Percentiles rank a stretch among this genome's conserved stretches.
Evolutionary conservation across 2,797 vertebrate genomes (phyloP).

Genomic region (Leuciscus waleckii): DNA sequence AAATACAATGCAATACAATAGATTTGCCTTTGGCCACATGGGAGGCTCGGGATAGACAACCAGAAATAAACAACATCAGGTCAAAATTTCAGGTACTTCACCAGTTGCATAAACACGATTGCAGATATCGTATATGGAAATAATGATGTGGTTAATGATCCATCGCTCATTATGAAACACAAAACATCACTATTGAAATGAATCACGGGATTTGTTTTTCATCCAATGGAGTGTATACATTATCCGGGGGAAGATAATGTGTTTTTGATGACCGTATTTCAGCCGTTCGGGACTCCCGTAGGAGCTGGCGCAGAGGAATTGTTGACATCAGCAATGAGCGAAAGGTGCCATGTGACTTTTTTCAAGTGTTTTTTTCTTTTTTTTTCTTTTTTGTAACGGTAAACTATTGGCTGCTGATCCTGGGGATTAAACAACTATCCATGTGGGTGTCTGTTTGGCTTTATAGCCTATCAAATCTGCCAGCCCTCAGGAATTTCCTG

Average conservation of each 20-base stretch:
- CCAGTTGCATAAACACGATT: slow-evolving; percentile 16
- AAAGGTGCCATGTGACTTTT: not conserved
- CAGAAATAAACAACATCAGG: slow-evolving; percentile 4
- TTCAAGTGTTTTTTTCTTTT: not conserved
- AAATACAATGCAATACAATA: slow-evolving; percentile 15
- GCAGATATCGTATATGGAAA: slow-evolving; percentile 3
- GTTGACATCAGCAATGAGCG: slow-evolving; percentile 44
- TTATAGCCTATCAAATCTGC: slow-evolving; percentile 58
- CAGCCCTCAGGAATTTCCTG: slow-evolving; percentile 59
- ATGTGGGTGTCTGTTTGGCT: slow-evolving; percentile 55
- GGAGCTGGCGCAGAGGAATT: slow-evolving; percentile 33
- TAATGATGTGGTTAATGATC: slow-evolving; percentile 46
- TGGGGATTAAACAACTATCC: slow-evolving; percentile 51
- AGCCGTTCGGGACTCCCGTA: not conserved
- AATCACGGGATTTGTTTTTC: slow-evolving; percentile 30
- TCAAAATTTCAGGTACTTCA: slow-evolving; percentile 18
- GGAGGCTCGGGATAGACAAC: not conserved
- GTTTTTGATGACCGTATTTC: slow-evolving; percentile 25
- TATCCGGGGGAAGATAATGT: slow-evolving; percentile 32
- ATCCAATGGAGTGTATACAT: slow-evolving; percentile 20
- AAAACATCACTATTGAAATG: slow-evolving; percentile 4
- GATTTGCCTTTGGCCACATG: not conserved
- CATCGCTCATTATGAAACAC: slow-evolving; percentile 42
- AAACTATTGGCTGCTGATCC: slow-evolving; percentile 53
- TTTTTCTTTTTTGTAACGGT: slow-evolving; percentile 1